Conservation (phyloP, 92 coral and sea anemone genomes). For the Porites cylindrica region DNA sequence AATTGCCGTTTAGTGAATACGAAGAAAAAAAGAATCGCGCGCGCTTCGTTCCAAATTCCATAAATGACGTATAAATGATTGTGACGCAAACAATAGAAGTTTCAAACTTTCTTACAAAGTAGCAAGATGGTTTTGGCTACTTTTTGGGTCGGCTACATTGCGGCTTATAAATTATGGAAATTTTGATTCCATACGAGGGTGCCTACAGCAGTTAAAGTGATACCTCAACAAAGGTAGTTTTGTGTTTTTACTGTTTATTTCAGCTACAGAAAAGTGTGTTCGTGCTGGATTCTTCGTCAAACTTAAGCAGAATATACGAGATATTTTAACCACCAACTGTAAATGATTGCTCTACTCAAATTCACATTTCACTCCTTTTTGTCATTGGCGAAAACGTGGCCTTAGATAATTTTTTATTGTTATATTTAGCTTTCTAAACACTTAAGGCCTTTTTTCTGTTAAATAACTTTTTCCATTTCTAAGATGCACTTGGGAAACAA, state of each 20-base stretch:
- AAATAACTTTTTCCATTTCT: too few relatives aligned
- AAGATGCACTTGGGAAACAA: too few relatives aligned
- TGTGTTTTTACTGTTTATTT: background rate
- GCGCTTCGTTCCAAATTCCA: background rate
- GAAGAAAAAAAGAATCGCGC: background rate
- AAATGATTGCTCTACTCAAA: too few relatives aligned
- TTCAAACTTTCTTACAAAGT: background rate
- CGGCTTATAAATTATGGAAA: background rate
- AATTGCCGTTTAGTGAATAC: too few relatives aligned
- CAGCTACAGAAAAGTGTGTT: background rate
- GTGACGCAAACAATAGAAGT: constrained; percentile 3
- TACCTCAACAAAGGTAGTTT: constrained; percentile 1
- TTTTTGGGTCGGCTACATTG: background rate
- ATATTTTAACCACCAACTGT: too few relatives aligned
- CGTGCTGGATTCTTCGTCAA: background rate
- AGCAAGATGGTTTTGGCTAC: background rate
- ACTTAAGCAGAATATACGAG: too few relatives aligned
- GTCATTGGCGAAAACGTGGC: too few relatives aligned
- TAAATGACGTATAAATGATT: background rate
- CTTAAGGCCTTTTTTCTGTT: too few relatives aligned
- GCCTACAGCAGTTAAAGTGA: background rate
- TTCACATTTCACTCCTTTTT: too few relatives aligned
- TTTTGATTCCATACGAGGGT: background rate
- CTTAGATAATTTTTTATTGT: too few relatives aligned
- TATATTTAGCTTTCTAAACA: too few relatives aligned